phyloP scores from a whole-genome alignment of 2,113 vertebrate genomes.

The Entomyzon cyanotis region DNA sequence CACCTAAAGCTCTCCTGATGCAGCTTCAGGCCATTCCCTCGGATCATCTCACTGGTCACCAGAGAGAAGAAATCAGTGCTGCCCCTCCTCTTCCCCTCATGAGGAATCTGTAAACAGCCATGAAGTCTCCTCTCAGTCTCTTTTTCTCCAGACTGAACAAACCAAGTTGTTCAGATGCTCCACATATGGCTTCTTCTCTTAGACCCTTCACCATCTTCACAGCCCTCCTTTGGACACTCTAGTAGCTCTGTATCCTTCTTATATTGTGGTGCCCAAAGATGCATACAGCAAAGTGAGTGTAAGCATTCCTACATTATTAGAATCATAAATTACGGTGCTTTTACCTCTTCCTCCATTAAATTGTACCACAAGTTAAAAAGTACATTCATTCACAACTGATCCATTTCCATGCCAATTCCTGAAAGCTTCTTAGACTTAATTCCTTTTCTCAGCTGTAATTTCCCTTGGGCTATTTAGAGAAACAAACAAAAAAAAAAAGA shows the following conservation, averaged over 20 bases:
- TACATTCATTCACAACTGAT: not conserved
- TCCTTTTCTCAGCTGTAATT: constrained; percentile 5
- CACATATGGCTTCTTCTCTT: not conserved
- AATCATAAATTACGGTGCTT: not conserved
- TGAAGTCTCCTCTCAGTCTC: not conserved
- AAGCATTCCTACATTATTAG: not conserved
- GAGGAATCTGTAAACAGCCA: not conserved
- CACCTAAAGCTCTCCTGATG: not conserved
- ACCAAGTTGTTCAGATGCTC: not conserved
- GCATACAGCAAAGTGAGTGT: not conserved
- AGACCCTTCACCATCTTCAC: not conserved
- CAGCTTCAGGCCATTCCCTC: not conserved
- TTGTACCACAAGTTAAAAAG: not conserved
- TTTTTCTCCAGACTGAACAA: not conserved
- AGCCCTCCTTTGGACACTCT: not conserved
- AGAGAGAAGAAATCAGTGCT: not conserved
- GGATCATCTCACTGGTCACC: not conserved
- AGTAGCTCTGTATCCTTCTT: not conserved
- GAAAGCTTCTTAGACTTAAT: not conserved
- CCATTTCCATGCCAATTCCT: not conserved
- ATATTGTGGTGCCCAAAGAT: not conserved
- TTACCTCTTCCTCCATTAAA: not conserved
- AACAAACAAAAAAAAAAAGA: not conserved
- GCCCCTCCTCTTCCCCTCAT: not conserved
- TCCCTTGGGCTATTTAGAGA: not conserved